These are phyloP conservation scores for Stenodema calcarata DNA, from an alignment of 2,888 invertebrate species.

Conservation along the genomic window DNA sequence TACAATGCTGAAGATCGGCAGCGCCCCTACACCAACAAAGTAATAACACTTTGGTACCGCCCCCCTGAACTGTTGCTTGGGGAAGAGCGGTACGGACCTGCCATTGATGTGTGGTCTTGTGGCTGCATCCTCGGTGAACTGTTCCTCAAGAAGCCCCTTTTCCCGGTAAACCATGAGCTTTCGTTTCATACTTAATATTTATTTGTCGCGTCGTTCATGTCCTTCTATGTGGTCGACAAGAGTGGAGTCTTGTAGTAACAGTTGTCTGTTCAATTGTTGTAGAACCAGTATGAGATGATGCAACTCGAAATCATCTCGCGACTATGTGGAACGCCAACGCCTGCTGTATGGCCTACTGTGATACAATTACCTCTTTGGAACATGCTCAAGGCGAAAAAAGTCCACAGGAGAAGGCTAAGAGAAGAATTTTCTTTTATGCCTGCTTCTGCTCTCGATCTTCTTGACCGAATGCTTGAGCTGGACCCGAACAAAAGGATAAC, in stretches of 20 bases:
- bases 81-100: conserved; percentile 95
- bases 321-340: conserved; percentile 94
- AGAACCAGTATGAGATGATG: conserved; percentile 88
- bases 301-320: conserved; percentile 93
- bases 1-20: conserved; percentile 95
- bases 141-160: conserved; percentile 93
- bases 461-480: conserved; percentile 94
- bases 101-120: conserved; percentile 99
- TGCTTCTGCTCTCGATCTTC: conserved; percentile 80
- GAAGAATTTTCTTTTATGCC: conserved; percentile 96
- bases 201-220: no score
- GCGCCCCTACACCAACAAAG: conserved; percentile 97
- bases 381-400: conserved; percentile 88
- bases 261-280: conserved; percentile 55
- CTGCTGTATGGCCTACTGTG: conserved; percentile 96
- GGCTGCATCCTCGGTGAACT: conserved; percentile 98
- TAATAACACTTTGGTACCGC: conserved; percentile 98
- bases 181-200: no score
- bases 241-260: no score
- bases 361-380: conserved; percentile 91
- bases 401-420: conserved; percentile 84
- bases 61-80: conserved; percentile 96
- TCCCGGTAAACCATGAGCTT: conserved; percentile 89
- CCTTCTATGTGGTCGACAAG: no score
- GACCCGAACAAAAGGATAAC: conserved; percentile 94